These are phyloP conservation scores for Clarias platycephalus DNA, from an alignment of 2,797 vertebrate genomes.

Conservation along the genomic window DNA sequence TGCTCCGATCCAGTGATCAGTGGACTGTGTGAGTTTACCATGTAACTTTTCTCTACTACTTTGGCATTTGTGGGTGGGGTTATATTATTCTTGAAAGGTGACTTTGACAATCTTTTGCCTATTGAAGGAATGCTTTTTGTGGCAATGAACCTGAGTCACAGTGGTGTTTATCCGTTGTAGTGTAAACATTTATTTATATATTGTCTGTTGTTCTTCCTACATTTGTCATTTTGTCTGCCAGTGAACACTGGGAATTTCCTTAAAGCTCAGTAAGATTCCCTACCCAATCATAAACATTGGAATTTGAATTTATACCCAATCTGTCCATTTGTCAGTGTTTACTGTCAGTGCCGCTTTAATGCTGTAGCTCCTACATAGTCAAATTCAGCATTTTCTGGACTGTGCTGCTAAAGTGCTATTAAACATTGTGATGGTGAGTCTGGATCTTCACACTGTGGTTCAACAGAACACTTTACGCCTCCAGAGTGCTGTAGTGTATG, in stretches of 20 bases:
- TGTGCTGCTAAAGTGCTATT: conserved; percentile 6
- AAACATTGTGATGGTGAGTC: neutral
- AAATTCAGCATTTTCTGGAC: neutral
- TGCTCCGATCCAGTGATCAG: neutral
- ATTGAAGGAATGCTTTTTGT: conserved; percentile 55
- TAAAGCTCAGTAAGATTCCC: conserved; percentile 2
- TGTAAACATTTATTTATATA: conserved; percentile 70
- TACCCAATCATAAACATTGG: neutral
- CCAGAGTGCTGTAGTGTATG: neutral
- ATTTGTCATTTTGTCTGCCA: conserved; percentile 5
- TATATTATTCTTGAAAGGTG: conserved; percentile 10
- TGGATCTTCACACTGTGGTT: conserved; percentile 12
- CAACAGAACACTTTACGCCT: neutral
- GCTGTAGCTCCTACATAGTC: neutral
- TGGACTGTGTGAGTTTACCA: neutral
- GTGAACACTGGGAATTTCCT: conserved; percentile 11
- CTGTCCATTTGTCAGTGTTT: neutral
- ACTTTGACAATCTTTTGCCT: conserved; percentile 64
- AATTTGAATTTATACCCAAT: neutral
- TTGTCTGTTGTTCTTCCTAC: conserved; percentile 9
- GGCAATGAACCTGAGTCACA: conserved; percentile 51
- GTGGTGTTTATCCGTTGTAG: conserved; percentile 53
- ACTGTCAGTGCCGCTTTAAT: neutral
- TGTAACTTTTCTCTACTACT: neutral
- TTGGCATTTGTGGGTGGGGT: neutral